Evolutionary conservation across 2,888 invertebrate species (phyloP).

Genomic region (Halictus ligatus): DNA sequence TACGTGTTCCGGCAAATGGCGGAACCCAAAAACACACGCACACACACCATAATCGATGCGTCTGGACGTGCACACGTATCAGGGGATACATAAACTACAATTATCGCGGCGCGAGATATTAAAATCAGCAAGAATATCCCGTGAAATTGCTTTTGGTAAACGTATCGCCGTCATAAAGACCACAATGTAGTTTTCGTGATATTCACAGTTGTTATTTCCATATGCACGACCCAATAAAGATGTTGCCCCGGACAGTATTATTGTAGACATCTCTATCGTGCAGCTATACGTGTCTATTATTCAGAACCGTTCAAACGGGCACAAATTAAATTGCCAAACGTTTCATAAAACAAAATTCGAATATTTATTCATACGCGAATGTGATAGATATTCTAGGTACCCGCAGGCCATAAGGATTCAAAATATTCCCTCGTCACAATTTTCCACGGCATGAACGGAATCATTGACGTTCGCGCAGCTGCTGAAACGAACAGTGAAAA

Average conservation of each 20-base stretch:
- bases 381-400: no score
- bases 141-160: constrained; percentile 40
- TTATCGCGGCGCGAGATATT: constrained; percentile 29
- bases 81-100: constrained; percentile 40
- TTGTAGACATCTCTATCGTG: background rate
- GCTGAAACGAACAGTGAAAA: background rate
- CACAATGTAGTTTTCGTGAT: background rate
- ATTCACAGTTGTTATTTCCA: constrained; percentile 22
- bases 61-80: constrained; percentile 21
- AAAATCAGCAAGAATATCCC: constrained; percentile 17
- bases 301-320: background rate
- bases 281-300: background rate
- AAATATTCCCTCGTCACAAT: background rate
- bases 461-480: background rate
- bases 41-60: background rate
- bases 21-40: background rate
- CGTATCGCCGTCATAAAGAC: constrained; percentile 18
- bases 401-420: background rate
- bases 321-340: background rate
- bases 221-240: background rate
- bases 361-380: background rate
- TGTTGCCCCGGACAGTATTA: background rate
- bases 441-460: background rate
- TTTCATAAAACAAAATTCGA: background rate
- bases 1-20: background rate